Conservation (phyloP, 2,113 vertebrate species). For the Rattus norvegicus region DNA sequence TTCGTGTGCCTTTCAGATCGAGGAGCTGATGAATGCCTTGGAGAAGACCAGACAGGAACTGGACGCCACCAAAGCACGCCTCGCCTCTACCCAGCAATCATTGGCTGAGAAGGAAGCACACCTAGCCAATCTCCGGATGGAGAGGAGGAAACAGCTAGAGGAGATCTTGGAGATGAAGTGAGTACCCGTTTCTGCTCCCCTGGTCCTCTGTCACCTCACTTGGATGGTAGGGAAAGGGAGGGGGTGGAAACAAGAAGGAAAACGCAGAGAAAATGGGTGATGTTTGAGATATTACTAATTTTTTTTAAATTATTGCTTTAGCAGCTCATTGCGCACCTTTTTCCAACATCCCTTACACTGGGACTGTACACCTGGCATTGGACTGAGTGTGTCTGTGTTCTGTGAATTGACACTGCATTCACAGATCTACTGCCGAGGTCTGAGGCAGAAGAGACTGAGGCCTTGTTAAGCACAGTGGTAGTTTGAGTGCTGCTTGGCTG, state of each 20-base stretch:
- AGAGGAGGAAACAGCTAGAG: constrained; percentile 95
- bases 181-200: constrained; percentile 81
- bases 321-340: background rate
- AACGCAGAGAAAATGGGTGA: background rate
- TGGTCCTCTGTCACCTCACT: background rate
- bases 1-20: constrained; percentile 88
- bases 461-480: constrained; percentile 42
- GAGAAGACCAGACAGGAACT: constrained; percentile 97
- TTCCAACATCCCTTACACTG: background rate
- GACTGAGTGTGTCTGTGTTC: constrained; percentile 21
- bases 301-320: background rate
- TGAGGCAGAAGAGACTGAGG: background rate
- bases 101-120: constrained; percentile 95
- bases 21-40: constrained; percentile 94
- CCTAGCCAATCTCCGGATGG: constrained; percentile 92
- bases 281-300: background rate
- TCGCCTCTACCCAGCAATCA: constrained; percentile 95
- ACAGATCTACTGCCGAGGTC: background rate
- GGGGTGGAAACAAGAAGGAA: background rate
- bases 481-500: background rate
- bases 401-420: background rate
- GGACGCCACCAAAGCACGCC: constrained; percentile 94
- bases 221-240: background rate
- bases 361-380: background rate
- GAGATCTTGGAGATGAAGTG: constrained; percentile 99